phyloP scores from a whole-genome alignment of 2,113 vertebrate genomes.

The Rhineura floridana region DNA sequence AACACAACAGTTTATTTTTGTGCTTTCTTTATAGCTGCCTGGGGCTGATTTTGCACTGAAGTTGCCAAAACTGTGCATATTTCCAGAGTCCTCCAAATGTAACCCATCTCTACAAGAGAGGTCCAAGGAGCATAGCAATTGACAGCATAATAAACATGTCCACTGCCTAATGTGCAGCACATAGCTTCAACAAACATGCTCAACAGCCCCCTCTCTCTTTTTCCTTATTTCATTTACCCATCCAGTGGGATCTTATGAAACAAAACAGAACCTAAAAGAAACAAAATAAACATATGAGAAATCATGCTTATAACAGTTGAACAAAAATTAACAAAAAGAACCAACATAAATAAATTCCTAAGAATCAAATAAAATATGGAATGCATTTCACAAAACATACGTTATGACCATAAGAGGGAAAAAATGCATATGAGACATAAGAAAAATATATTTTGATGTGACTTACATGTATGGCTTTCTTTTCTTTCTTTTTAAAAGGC shows the following conservation, averaged over 20 bases:
- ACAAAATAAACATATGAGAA: slow-evolving; percentile 85
- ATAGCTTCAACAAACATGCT: slow-evolving; percentile 74
- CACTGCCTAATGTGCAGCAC: slow-evolving; percentile 73
- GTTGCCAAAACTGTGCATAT: slow-evolving; percentile 64
- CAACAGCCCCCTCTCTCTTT: slow-evolving; percentile 78
- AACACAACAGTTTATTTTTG: slow-evolving; percentile 64
- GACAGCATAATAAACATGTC: slow-evolving; percentile 69
- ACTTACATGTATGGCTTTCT: neutral
- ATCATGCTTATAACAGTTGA: slow-evolving; percentile 72
- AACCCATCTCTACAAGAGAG: slow-evolving; percentile 68
- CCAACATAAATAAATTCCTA: slow-evolving; percentile 64
- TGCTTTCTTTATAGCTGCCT: slow-evolving; percentile 74
- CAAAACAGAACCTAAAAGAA: slow-evolving; percentile 97
- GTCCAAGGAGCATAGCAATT: slow-evolving; percentile 66
- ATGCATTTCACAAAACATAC: slow-evolving; percentile 59
- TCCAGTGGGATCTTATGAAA: slow-evolving; percentile 96
- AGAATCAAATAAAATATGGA: slow-evolving; percentile 60
- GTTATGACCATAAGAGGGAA: slow-evolving; percentile 49
- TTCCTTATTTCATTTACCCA: slow-evolving; percentile 84
- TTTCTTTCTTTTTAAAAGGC: slow-evolving; percentile 11
- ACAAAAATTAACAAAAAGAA: slow-evolving; percentile 70
- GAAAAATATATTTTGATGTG: slow-evolving; percentile 38
- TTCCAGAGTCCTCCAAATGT: slow-evolving; percentile 62
- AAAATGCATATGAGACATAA: slow-evolving; percentile 30
- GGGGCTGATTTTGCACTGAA: slow-evolving; percentile 56